Evolutionary conservation across 2,113 vertebrate species (phyloP).

Genomic region (Chauna torquata): DNA sequence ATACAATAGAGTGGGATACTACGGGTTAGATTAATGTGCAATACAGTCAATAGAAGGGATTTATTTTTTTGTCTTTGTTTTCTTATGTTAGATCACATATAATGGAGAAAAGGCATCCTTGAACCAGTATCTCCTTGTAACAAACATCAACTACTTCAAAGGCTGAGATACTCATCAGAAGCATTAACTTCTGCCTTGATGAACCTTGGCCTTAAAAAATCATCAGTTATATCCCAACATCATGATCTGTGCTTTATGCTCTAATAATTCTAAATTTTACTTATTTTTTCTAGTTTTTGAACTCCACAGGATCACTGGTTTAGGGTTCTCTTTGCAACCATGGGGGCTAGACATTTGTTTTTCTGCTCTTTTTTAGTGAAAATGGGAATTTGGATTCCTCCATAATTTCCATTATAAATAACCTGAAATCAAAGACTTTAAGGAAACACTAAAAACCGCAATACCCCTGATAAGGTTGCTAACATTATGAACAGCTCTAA

Average conservation of each 20-base stretch:
- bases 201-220: neutral
- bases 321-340: neutral
- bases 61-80: neutral
- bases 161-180: neutral
- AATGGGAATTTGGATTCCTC: neutral
- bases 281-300: neutral
- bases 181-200: neutral
- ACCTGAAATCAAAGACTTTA: neutral
- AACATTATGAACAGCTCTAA: neutral
- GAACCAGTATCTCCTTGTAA: neutral
- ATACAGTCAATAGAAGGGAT: neutral
- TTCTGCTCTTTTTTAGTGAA: neutral
- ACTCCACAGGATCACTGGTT: neutral
- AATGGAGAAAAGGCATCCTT: neutral
- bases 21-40: neutral
- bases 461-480: neutral
- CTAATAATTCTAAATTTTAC: neutral
- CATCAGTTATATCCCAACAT: neutral
- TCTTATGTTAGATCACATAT: neutral
- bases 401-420: neutral
- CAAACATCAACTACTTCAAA: neutral
- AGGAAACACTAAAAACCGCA: neutral
- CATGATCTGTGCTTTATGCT: neutral
- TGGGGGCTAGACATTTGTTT: neutral
- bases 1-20: neutral